Evolutionary conservation across 2,113 vertebrate genomes (phyloP), one percentile per base, ranked within the genome.

Genomic region (Perca fluviatilis): DNA sequence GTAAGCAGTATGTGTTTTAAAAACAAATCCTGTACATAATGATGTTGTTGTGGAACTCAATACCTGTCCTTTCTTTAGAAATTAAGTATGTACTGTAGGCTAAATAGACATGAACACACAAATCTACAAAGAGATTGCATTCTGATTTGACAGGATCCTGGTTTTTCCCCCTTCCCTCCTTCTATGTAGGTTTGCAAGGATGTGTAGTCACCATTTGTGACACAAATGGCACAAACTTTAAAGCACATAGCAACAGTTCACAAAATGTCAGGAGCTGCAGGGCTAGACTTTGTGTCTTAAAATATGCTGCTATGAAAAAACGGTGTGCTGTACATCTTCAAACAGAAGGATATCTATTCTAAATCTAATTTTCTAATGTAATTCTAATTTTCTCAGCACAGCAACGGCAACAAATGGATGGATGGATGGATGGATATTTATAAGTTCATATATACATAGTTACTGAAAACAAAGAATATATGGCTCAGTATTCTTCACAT

Each of bases 171-270:
- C 13, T 15, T 27, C 14, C 21, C 49, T 18, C 18, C 14, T 60
- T 61, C 10, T 51, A 21, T 75, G 6, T 49, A 6, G n/a, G 9
- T 71, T 69, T 56, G n/a, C 46, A 71, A 61, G 75, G 46, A n/a
- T 40, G 19, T 54, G 25, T 11, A 1, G 9, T 65, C 57, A 43
- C 43, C 68, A 7, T 77, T 80, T 77, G 49, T 69, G 58, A 80
- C 67, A 87, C 49, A 79, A 82, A 73, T 60, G 72, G 75, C 56
- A 86, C 56, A 81, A 69, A 80, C 58, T 74, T 77, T 63, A 70
- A 62, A 80, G 60, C 43, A 2, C 85, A 74, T 51, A 47, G 61
- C 47, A 60, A 77, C 60, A 49, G 63, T 67, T 80, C 56, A 25
- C 25, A 58, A 75, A 66, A 85, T 86, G 73, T 83, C 77, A 80